Base-by-base conservation (phyloP, 2,797 vertebrate genomes). In the Hybognathus amarus region DNA sequence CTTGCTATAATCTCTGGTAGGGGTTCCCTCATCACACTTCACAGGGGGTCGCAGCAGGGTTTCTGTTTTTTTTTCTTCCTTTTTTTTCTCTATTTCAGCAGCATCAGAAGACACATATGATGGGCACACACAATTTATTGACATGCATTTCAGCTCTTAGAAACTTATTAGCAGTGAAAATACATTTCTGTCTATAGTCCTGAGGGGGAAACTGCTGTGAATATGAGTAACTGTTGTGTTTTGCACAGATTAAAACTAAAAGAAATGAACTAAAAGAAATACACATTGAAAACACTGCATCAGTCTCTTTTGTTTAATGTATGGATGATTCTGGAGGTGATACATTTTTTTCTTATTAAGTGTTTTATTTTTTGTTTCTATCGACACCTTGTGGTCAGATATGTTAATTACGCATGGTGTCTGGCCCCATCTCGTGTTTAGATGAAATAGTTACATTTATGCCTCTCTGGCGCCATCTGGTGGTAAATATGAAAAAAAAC, bases 21-120 rank as follows among this genome's bases (percentile, higher is more conserved):
- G 83, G 69, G 74, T 61, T 61, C 63, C 67, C 68, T 85, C 73
- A 80, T 85, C 73, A 68, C 38, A 68, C 40, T 42, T 79, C 64
- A 63, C 54, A 85, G 63, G 86, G 70, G 63, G 54, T 42, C 24
- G 0, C 80, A 79, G 76, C 52, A 71, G 54, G 73, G 52, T 6
- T 36, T 30, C 20, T 54, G 6, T 68, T 85, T 9, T 42, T 2
- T 33, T 33, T 33, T 30, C 2, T 30, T 30, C 2, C 2, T 30
- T 2, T 30, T 40, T 30, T 36, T 12, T 38, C 18, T 40, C 6
- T 30, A 52, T 47, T 64, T 13, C 61, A 78, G 17, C 40, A 15
- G 20, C 61, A 50, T 6, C 18, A 36, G 10, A 36, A 9, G 18
- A 42, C 20, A 36, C 20, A 50, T 2, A 38, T 38, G 42, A 15